Percentiles rank a stretch among this genome's conserved stretches.
Conservation (phyloP, 2,888 invertebrate species). For the Chirona hameri region DNA sequence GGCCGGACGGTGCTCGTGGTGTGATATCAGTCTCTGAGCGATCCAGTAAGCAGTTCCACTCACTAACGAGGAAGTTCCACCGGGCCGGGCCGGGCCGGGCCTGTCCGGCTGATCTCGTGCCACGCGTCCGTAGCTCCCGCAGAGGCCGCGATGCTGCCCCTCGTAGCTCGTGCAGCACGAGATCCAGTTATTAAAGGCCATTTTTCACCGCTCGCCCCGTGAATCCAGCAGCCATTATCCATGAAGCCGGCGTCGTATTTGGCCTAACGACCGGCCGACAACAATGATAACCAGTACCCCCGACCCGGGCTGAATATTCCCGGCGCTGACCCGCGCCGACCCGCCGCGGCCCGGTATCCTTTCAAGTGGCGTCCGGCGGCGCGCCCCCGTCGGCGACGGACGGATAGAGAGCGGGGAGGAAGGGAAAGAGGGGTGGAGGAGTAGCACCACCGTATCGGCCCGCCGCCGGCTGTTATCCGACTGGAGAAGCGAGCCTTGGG, state of each 20-base stretch:
- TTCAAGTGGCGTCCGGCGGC: background rate
- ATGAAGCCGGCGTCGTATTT: background rate
- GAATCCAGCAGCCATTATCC: background rate
- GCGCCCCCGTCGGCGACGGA: slow-evolving; percentile 43
- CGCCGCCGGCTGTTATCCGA: slow-evolving; percentile 64
- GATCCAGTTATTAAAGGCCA: slow-evolving; percentile 24
- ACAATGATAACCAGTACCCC: background rate
- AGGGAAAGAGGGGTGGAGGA: slow-evolving; percentile 67
- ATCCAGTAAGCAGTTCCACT: too few species aligned
- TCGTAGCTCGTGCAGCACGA: background rate
- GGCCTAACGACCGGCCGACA: background rate
- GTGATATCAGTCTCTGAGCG: too few species aligned
- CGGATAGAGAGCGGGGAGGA: slow-evolving; percentile 63
- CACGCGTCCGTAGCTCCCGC: background rate
- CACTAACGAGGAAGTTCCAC: too few species aligned
- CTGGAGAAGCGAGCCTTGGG: slow-evolving; percentile 66
- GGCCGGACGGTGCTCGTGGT: too few species aligned
- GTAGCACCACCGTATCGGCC: slow-evolving; percentile 63
- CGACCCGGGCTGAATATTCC: background rate
- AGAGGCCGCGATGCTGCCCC: background rate
- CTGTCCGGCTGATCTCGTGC: background rate
- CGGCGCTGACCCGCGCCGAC: background rate
- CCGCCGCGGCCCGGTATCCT: background rate
- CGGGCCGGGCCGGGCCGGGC: background rate
- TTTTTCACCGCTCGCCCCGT: slow-evolving; percentile 1